Evolutionary conservation across 2,113 vertebrate species (phyloP).

Genomic region (Nerophis ophidion): DNA sequence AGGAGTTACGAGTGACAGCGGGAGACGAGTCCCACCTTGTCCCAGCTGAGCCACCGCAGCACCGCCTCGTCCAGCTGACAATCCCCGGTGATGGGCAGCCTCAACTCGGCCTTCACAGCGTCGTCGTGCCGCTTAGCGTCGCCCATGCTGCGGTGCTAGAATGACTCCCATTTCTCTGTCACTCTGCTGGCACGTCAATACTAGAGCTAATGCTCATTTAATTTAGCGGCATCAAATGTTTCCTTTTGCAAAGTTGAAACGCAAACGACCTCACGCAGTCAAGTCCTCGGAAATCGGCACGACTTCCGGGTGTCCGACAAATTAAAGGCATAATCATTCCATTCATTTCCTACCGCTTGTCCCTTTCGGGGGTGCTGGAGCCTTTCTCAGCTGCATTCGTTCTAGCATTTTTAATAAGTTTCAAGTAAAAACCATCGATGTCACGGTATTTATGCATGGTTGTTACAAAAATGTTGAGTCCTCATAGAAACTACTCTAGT

Average conservation of each 20-base stretch:
- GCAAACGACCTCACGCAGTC: neutral
- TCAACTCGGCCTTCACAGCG: constrained; percentile 76
- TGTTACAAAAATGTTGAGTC: no score
- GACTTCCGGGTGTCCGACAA: constrained; percentile 1
- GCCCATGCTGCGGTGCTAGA: constrained; percentile 20
- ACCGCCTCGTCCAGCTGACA: constrained; percentile 76
- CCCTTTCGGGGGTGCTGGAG: no score
- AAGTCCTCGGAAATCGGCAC: neutral
- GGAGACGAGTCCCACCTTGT: constrained; percentile 70
- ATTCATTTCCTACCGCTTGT: no score
- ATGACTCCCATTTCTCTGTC: neutral
- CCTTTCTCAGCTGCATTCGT: no score
- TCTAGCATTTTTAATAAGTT: no score
- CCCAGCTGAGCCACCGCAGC: constrained; percentile 83
- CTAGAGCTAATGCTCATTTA: neutral
- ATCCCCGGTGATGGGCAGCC: constrained; percentile 73
- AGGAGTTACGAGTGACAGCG: neutral
- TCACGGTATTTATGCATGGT: no score
- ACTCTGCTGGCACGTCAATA: neutral
- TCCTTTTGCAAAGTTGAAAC: neutral
- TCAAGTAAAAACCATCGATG: no score
- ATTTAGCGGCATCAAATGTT: neutral
- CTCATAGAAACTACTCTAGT: no score
- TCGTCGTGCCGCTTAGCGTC: constrained; percentile 67
- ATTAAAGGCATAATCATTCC: neutral